Percentiles rank a stretch among this genome's conserved stretches.
phyloP scores from a whole-genome alignment of 2,113 vertebrate species.

The Benitochromis conjunctus region DNA sequence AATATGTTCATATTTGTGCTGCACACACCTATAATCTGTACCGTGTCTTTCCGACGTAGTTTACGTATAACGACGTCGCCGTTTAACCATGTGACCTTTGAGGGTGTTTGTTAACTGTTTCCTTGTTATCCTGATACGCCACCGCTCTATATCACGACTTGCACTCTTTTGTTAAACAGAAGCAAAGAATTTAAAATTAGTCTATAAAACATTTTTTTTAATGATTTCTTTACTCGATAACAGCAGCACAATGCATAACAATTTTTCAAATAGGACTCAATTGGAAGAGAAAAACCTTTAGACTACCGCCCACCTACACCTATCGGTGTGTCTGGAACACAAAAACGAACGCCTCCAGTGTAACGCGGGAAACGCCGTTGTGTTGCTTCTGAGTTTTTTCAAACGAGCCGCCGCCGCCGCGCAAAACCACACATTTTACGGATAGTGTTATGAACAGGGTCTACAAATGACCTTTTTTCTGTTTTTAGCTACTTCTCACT shows the following conservation, averaged over 20 bases:
- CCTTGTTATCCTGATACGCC: neutral
- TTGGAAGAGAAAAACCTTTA: neutral
- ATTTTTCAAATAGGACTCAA: accelerated
- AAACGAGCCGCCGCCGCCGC: neutral
- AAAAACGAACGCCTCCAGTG: conserved; percentile 16
- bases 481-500: neutral
- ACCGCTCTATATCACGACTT: neutral
- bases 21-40: neutral
- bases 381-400: conserved; percentile 10
- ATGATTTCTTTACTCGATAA: accelerated
- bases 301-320: neutral
- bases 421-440: neutral
- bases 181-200: neutral
- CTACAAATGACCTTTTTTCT: neutral
- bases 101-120: neutral
- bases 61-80: neutral
- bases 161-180: neutral
- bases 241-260: neutral
- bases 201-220: neutral
- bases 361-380: conserved; percentile 62
- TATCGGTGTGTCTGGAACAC: neutral
- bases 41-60: neutral
- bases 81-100: neutral
- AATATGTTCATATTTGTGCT: neutral
- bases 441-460: neutral